Conservation (phyloP, 2,113 vertebrate genomes). For the Sylvilagus bachmani region DNA sequence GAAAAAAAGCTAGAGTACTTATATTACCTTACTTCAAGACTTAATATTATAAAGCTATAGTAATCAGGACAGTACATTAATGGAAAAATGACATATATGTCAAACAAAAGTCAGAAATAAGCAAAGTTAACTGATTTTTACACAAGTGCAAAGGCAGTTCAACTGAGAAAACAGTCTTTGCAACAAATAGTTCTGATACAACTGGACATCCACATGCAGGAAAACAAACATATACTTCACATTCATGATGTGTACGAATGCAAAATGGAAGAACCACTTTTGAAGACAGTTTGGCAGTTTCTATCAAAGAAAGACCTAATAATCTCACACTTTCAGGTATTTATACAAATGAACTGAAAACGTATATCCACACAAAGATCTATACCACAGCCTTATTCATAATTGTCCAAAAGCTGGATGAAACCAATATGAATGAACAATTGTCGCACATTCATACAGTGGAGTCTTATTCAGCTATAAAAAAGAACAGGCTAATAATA, state of each 20-base stretch:
- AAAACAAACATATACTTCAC: slow-evolving; percentile 54
- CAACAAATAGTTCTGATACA: slow-evolving; percentile 47
- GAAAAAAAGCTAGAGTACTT: slow-evolving; percentile 30
- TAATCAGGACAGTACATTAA: slow-evolving; percentile 53
- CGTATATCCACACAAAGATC: background rate
- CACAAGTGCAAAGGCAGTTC: slow-evolving; percentile 54
- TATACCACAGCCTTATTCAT: slow-evolving; percentile 38
- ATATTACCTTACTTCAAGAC: slow-evolving; percentile 50
- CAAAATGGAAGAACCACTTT: background rate
- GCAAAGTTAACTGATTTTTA: slow-evolving; percentile 34
- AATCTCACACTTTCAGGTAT: slow-evolving; percentile 24
- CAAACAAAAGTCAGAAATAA: slow-evolving; percentile 42
- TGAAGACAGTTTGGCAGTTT: slow-evolving; percentile 55
- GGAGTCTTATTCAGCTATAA: background rate
- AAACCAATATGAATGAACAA: slow-evolving; percentile 47
- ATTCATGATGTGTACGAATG: slow-evolving; percentile 16
- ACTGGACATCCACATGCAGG: background rate
- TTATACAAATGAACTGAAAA: slow-evolving; percentile 63
- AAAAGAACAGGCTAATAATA: slow-evolving; percentile 41
- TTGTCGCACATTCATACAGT: background rate
- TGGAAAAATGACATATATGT: slow-evolving; percentile 19
- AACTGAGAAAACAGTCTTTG: slow-evolving; percentile 51
- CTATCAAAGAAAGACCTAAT: slow-evolving; percentile 45
- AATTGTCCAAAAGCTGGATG: background rate
- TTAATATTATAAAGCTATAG: slow-evolving; percentile 38